Base-by-base conservation (phyloP, 2,797 vertebrate genomes). In the Peromyscus attwateri region DNA sequence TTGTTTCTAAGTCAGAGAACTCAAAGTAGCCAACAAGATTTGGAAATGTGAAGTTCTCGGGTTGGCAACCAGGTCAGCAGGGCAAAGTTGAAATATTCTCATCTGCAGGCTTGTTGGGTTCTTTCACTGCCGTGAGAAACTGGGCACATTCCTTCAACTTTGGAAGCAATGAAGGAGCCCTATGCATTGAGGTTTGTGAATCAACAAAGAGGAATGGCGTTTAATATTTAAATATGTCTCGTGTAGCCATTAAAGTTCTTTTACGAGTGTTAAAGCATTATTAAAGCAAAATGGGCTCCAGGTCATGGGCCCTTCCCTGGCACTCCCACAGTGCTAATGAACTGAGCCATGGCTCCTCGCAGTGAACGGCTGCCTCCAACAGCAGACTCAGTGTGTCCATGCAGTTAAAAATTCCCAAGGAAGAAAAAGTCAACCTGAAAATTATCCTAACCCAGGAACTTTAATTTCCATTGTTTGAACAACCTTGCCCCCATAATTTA, bases 211-310 rank as follows among this genome's bases (percentile, higher is more conserved):
- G 89, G 97, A 96, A 97, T 97, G 97, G 95, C 23, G 8, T 96
- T 98, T 98, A 95, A 98, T 97, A 95, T 96, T 95, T 98, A 97
- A 97, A 97, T 98, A 95, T 92, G 96, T 92, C 95, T 98, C 98
- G 94, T 98, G 96, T 96, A 97, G 96, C 97, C 96, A 97, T 97
- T 98, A 97, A 97, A 98, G 97, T 43, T 93, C 93, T 97, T 98
- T 98, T 97, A 97, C 7, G 79, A 97, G 94, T 95, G 89, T 97
- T 91, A 97, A 97, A 94, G 91, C 89, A 88, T 98, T 97, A 96
- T 95, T 96, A 97, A 97, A 97, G 92, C 95, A 97, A 97, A 85
- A 97, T 96, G 95, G 87, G 87, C 87, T 94, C 64, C 84, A 40
- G 95, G 96, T 96, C 95, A 89, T 3, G 60, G 96, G 90, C 88